Conservation (phyloP, 2,888 invertebrate species). For the Mythimna impura region DNA sequence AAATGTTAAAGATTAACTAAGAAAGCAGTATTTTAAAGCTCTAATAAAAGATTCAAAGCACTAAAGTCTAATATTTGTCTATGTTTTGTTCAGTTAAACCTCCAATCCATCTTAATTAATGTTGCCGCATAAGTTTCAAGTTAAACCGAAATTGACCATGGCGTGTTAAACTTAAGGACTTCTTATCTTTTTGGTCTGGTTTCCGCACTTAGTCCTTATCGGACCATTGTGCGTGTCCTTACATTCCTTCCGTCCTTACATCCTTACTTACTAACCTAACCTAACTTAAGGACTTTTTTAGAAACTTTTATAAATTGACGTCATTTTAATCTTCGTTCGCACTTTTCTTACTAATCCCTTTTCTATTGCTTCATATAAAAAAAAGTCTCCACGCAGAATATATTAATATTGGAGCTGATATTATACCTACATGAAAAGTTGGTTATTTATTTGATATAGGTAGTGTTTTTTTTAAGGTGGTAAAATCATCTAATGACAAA, state of each 20-base stretch:
- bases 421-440: neutral
- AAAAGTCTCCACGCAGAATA: constrained; percentile 13
- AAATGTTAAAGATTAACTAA: neutral
- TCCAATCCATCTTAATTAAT: constrained; percentile 21
- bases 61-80: neutral
- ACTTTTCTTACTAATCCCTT: constrained; percentile 38
- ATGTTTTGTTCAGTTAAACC: constrained; percentile 1
- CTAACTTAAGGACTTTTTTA: constrained; percentile 20
- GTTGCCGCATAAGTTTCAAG: constrained; percentile 15
- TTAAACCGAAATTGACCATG: constrained; percentile 24
- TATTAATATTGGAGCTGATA: constrained; percentile 5
- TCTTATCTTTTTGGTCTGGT: too few relatives aligned
- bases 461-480: too few relatives aligned
- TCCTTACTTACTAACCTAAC: too few relatives aligned
- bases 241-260: too few relatives aligned
- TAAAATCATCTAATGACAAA: too few relatives aligned
- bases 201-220: too few relatives aligned
- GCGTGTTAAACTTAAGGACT: constrained; percentile 15
- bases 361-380: constrained; percentile 40
- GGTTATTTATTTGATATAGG: neutral
- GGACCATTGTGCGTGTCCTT: too few relatives aligned
- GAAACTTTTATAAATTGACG: constrained; percentile 32
- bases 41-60: constrained; percentile 2
- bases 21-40: neutral
- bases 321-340: constrained; percentile 37